phyloP scores from a whole-genome alignment of 1,140 invertebrate species.

The Brachionus angularis region DNA sequence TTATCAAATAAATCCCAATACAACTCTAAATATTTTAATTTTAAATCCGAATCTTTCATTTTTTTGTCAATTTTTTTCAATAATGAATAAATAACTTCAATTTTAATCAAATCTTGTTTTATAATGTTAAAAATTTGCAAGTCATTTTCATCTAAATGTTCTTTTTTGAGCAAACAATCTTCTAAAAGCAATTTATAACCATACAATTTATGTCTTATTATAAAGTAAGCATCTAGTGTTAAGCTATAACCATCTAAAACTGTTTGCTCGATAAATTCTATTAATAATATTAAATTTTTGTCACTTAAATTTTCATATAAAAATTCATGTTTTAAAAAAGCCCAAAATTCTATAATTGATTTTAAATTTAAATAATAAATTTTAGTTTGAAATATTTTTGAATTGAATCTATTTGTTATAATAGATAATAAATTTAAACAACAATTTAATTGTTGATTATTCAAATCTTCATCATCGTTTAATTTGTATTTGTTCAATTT shows the following conservation, averaged over 20 bases:
- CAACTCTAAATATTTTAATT: neutral
- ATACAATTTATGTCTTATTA: neutral
- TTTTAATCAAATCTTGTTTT: neutral
- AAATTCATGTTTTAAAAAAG: neutral
- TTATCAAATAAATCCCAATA: neutral
- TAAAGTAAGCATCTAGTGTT: neutral
- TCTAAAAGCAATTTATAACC: slow-evolving; percentile 5
- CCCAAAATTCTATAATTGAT: neutral
- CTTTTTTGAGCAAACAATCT: neutral
- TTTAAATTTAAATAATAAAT: neutral
- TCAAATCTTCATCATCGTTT: too few species aligned
- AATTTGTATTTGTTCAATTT: too few species aligned
- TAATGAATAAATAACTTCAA: neutral
- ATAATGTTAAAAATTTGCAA: neutral
- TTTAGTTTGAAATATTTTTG: too few species aligned
- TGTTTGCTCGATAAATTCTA: too few species aligned
- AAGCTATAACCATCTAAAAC: neutral
- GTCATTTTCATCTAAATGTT: neutral
- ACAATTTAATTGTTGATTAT: too few species aligned
- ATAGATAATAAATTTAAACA: too few species aligned
- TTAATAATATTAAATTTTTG: too few species aligned
- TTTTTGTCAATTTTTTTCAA: neutral
- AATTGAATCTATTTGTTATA: too few species aligned
- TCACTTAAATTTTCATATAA: neutral
- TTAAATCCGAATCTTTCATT: neutral